Conservation (phyloP, 2,888 invertebrate genomes). For the Adelognathus sp. region DNA sequence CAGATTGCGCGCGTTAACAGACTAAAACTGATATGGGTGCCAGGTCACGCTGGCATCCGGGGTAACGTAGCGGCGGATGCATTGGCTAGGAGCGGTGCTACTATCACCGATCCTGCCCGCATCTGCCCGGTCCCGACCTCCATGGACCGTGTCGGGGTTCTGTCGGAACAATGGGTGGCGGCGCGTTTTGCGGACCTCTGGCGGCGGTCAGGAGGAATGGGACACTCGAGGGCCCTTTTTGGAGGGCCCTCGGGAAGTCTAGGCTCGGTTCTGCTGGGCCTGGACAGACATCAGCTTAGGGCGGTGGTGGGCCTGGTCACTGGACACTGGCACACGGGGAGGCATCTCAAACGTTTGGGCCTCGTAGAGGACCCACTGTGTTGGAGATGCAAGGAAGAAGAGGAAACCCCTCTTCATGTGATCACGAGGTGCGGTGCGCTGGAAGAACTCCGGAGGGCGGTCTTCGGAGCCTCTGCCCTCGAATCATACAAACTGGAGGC, state of each 20-base stretch:
- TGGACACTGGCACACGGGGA: neutral
- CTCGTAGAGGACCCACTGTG: neutral
- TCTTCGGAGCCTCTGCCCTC: neutral
- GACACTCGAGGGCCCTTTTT: constrained; percentile 23
- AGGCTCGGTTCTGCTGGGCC: neutral
- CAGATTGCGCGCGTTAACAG: too few relatives aligned
- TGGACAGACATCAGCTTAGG: constrained; percentile 5
- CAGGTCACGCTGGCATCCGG: neutral
- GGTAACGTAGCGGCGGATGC: neutral
- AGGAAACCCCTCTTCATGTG: constrained; percentile 3
- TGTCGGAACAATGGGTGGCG: neutral
- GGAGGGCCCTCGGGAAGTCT: neutral
- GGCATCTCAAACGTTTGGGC: neutral
- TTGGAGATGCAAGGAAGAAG: neutral
- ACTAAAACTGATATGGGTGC: neutral
- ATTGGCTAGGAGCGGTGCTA: neutral
- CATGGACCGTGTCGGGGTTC: neutral
- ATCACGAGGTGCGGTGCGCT: constrained; percentile 9
- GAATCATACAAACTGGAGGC: neutral
- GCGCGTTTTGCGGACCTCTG: constrained; percentile 5
- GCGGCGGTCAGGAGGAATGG: neutral
- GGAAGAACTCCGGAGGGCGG: neutral
- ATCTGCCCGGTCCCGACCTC: neutral
- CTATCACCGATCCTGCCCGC: neutral
- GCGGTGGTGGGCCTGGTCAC: constrained; percentile 4